Evolutionary conservation across 2,888 invertebrate genomes (phyloP).

Genomic region (Apomyelois bistriatella): DNA sequence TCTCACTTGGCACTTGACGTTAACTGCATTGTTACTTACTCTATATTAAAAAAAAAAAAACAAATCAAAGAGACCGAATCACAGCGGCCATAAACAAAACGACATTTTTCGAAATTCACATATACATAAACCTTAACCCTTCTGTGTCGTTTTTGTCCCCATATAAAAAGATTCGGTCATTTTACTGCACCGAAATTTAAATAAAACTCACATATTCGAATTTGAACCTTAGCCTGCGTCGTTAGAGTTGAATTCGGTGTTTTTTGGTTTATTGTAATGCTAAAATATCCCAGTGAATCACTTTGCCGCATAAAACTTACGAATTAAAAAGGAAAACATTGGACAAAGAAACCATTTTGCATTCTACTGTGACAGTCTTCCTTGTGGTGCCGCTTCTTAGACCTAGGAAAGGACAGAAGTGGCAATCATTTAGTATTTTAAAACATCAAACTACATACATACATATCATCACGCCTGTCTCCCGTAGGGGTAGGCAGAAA

Average conservation of each 20-base stretch:
- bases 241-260: constrained; percentile 18
- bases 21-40: too few species aligned
- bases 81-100: constrained; percentile 18
- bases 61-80: constrained; percentile 17
- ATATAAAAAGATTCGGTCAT: constrained; percentile 42
- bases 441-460: too few species aligned
- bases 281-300: constrained; percentile 61
- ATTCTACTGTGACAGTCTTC: constrained; percentile 71
- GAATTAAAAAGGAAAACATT: constrained; percentile 77
- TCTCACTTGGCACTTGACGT: too few species aligned
- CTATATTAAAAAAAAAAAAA: too few species aligned
- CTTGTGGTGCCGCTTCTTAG: constrained; percentile 64
- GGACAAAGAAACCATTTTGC: constrained; percentile 77
- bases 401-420: constrained; percentile 36
- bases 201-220: constrained; percentile 10
- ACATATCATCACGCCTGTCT: too few species aligned
- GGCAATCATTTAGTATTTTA: not conserved
- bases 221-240: constrained; percentile 13
- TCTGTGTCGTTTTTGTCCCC: constrained; percentile 49
- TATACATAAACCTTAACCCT: constrained; percentile 34
- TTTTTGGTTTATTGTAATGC: constrained; percentile 26
- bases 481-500: too few species aligned
- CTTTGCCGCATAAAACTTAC: constrained; percentile 75
- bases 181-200: constrained; percentile 31
- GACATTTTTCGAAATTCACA: constrained; percentile 38